Percentiles rank a stretch among this genome's conserved stretches.
Conservation (phyloP, 2,888 invertebrate species). For the Empis stercorea region DNA sequence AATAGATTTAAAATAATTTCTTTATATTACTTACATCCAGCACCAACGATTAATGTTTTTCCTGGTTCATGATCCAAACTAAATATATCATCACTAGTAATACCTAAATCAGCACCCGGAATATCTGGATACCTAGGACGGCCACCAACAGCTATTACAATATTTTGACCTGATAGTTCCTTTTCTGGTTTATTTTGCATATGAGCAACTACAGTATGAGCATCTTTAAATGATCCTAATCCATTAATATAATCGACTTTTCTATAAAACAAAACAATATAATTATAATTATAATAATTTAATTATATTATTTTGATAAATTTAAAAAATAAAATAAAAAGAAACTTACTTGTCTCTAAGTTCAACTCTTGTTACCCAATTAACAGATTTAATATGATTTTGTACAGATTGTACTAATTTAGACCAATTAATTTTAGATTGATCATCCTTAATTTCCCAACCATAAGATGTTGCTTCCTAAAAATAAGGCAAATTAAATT, state of each 20-base stretch:
- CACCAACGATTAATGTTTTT: conserved; percentile 79
- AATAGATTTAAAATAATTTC: too few relatives aligned
- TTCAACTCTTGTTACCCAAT: conserved; percentile 89
- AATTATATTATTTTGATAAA: neutral
- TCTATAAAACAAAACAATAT: too few relatives aligned
- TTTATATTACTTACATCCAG: conserved; percentile 66
- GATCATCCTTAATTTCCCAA: conserved; percentile 58
- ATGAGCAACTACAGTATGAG: conserved; percentile 60
- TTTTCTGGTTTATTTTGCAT: conserved; percentile 64
- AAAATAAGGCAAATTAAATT: too few relatives aligned
- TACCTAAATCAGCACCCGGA: conserved; percentile 79
- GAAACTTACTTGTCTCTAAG: conserved; percentile 68
- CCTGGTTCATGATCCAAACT: conserved; percentile 71
- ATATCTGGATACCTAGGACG: conserved; percentile 80
- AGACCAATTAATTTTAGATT: conserved; percentile 60
- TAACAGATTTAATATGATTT: conserved; percentile 86
- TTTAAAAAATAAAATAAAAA: too few relatives aligned
- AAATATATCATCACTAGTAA: conserved; percentile 91
- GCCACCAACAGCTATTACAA: conserved; percentile 87
- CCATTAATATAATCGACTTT: conserved; percentile 84
- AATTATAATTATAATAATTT: neutral
- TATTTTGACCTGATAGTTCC: conserved; percentile 55
- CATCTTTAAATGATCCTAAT: conserved; percentile 61
- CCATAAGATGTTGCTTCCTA: conserved; percentile 71
- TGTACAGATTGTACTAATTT: conserved; percentile 64